Conservation (phyloP, 2,113 vertebrate species). For the Rhadina sibilatrix region DNA sequence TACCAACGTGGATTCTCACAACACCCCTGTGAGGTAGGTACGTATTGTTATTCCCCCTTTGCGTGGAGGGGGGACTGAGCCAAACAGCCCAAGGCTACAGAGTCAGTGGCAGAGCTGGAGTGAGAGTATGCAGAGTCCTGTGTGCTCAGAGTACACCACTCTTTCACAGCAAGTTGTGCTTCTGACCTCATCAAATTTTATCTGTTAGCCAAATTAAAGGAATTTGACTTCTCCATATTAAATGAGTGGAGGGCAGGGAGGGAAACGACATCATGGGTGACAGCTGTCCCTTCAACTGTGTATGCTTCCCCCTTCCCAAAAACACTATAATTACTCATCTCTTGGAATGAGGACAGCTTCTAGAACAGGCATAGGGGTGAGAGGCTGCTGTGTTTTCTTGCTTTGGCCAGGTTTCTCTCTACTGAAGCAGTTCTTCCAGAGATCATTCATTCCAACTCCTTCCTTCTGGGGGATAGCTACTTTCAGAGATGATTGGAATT, state of each 20-base stretch:
- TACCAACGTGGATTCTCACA: constrained; percentile 49
- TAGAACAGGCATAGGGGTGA: not conserved
- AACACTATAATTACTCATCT: not conserved
- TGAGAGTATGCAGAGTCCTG: constrained; percentile 56
- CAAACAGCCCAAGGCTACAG: constrained; percentile 57
- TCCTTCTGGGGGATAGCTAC: not conserved
- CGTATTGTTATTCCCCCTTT: constrained; percentile 48
- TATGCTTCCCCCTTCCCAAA: not conserved
- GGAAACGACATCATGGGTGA: not conserved
- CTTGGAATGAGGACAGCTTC: constrained; percentile 9
- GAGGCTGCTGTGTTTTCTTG: constrained; percentile 4
- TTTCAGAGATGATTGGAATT: not conserved
- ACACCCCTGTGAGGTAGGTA: constrained; percentile 18
- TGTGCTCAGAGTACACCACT: constrained; percentile 53
- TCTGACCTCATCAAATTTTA: not conserved
- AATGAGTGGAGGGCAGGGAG: not conserved
- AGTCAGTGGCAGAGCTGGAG: constrained; percentile 57
- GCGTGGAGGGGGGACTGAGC: constrained; percentile 43
- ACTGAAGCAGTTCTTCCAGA: constrained; percentile 1
- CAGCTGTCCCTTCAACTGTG: not conserved
- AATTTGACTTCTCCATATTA: not conserved
- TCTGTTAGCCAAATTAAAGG: not conserved
- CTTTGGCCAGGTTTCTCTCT: constrained; percentile 25
- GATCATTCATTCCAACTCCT: not conserved
- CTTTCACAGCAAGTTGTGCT: constrained; percentile 26